Percentiles rank a stretch among this genome's conserved stretches.
These are phyloP conservation scores for Periparus ater DNA, from an alignment of 2,797 vertebrate genomes.

Conservation along the genomic window DNA sequence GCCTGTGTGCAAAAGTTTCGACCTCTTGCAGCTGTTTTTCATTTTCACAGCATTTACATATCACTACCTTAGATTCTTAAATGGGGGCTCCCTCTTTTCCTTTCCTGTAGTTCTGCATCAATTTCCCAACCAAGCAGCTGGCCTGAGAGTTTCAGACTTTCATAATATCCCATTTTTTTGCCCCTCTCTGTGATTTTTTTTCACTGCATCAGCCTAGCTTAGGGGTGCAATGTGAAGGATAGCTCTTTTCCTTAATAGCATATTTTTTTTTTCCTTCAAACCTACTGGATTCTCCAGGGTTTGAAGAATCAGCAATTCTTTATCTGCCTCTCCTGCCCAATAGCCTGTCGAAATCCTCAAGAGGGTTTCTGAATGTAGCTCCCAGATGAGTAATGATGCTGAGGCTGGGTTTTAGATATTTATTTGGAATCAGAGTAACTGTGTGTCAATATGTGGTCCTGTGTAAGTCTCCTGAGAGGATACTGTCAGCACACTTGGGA, in stretches of 20 bases:
- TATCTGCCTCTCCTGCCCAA: neutral
- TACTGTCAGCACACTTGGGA: neutral
- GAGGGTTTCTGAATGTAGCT: constrained; percentile 16
- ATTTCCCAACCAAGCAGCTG: neutral
- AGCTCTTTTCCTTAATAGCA: neutral
- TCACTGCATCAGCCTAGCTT: neutral
- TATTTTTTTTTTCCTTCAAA: neutral
- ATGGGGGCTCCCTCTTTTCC: neutral
- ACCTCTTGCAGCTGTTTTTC: neutral
- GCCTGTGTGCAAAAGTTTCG: neutral
- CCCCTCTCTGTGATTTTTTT: neutral
- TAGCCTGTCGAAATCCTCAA: neutral
- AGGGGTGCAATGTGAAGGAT: constrained; percentile 5
- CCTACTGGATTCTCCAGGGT: constrained; percentile 7
- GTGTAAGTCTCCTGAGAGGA: neutral
- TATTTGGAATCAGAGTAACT: neutral
- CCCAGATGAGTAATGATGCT: constrained; percentile 44
- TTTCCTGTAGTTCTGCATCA: neutral
- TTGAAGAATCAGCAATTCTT: constrained; percentile 44
- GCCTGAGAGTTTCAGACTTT: neutral
- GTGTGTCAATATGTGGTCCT: neutral
- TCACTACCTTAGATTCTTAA: neutral
- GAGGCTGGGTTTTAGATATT: neutral
- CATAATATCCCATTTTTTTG: neutral
- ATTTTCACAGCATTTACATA: constrained; percentile 12